Percentiles rank a stretch among this genome's conserved stretches.
Evolutionary conservation across 2,888 invertebrate species (phyloP).

Genomic region (Sympetrum striolatum): DNA sequence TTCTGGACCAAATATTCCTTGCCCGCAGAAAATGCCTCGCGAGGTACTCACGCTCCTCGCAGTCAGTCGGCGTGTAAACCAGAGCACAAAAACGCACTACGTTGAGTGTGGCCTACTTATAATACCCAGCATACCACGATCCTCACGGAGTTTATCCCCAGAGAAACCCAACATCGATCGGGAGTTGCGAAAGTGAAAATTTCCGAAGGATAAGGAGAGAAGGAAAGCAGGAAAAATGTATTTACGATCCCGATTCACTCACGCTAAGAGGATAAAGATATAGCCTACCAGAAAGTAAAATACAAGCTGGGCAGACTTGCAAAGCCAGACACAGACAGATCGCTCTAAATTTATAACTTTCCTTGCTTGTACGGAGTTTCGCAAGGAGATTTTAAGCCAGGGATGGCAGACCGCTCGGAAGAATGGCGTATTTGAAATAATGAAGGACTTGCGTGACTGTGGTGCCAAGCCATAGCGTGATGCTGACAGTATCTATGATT

Average conservation of each 20-base stretch:
- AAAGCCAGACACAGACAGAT: too few species aligned
- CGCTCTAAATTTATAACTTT: too few species aligned
- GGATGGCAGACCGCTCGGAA: too few species aligned
- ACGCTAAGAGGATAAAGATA: neutral
- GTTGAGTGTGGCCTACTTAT: neutral
- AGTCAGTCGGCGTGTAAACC: neutral
- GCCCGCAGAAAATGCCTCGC: neutral
- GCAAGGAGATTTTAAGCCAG: too few species aligned
- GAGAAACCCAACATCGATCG: neutral
- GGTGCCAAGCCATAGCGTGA: too few species aligned
- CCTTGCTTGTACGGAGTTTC: too few species aligned
- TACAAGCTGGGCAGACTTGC: neutral
- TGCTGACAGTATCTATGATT: too few species aligned
- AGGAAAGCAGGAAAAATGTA: neutral
- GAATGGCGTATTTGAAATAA: too few species aligned
- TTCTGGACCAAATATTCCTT: too few species aligned
- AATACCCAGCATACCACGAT: neutral
- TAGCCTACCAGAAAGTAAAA: neutral
- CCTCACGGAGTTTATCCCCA: neutral
- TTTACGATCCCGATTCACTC: neutral
- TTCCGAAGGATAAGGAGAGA: neutral
- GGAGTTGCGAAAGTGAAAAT: neutral
- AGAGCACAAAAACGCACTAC: neutral
- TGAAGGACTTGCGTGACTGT: too few species aligned
- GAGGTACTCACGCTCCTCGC: neutral